Percentiles rank a stretch among this genome's conserved stretches.
phyloP scores from a whole-genome alignment of 2,797 vertebrate species.

The Zalophus californianus region DNA sequence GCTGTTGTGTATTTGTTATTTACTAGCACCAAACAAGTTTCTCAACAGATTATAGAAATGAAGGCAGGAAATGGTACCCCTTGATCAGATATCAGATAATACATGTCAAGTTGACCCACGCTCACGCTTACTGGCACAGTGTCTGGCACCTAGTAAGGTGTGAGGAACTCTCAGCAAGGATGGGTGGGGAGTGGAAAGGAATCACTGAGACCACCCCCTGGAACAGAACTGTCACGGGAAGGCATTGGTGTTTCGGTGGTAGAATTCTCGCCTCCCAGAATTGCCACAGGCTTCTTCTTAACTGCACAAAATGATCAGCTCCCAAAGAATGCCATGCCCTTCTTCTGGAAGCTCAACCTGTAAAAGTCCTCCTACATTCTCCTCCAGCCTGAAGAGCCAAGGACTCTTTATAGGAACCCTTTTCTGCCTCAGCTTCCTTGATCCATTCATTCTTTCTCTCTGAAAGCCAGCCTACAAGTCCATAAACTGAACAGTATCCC shows the following conservation, averaged over 20 bases:
- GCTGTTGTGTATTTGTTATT: slow-evolving; percentile 22
- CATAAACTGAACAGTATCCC: background rate
- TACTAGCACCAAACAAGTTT: background rate
- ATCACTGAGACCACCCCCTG: background rate
- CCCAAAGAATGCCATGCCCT: background rate
- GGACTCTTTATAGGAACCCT: background rate
- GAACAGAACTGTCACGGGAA: background rate
- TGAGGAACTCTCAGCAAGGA: background rate
- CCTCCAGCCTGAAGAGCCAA: background rate
- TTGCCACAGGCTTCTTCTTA: background rate
- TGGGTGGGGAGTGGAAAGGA: background rate
- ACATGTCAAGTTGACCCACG: background rate
- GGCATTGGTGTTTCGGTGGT: too few species aligned
- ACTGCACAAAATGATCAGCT: background rate
- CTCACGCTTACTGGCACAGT: background rate
- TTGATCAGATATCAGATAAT: background rate
- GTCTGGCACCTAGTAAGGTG: background rate
- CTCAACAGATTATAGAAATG: background rate
- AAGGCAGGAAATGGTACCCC: slow-evolving; percentile 4
- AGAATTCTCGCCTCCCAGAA: too few species aligned
- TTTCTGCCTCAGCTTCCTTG: background rate
- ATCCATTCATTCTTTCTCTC: background rate
- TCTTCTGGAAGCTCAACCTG: background rate
- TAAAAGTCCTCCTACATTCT: background rate
- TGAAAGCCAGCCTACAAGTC: background rate